A percentile compares a stretch with the other conserved stretches of the same genome.
phyloP scores from a whole-genome alignment of 2,888 invertebrate species.

The Thereva unica region DNA sequence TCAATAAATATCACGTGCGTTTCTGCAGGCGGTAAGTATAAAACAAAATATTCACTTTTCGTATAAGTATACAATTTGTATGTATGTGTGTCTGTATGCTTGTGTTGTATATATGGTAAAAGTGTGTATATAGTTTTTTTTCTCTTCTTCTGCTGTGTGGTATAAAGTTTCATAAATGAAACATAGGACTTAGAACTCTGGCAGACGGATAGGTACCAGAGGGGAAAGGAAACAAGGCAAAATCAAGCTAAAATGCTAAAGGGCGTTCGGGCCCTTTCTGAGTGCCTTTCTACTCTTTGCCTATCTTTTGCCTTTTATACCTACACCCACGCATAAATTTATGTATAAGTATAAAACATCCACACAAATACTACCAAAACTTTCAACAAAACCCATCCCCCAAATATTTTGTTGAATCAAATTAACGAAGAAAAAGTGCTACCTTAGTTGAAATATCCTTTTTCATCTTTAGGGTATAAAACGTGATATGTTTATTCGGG shows the following conservation, averaged over 20 bases:
- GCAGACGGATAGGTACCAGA: not conserved
- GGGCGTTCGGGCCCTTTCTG: slow-evolving; percentile 2
- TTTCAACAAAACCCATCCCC: no score
- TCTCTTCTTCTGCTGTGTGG: not conserved
- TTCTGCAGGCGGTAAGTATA: slow-evolving; percentile 76
- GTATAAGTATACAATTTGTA: not conserved
- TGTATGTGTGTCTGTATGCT: not conserved
- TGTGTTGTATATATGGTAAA: not conserved
- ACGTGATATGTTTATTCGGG: slow-evolving; percentile 35
- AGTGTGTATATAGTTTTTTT: no score
- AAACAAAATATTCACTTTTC: slow-evolving; percentile 23
- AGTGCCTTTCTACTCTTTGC: slow-evolving; percentile 2
- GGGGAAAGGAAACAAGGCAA: not conserved
- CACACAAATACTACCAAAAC: no score
- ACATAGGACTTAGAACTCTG: not conserved
- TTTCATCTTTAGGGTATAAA: slow-evolving; percentile 32
- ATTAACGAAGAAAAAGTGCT: slow-evolving; percentile 34
- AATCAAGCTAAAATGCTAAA: slow-evolving; percentile 19
- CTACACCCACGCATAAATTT: no score
- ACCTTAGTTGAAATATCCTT: slow-evolving; percentile 30
- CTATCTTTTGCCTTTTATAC: no score
- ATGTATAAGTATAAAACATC: no score
- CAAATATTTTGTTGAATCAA: slow-evolving; percentile 11
- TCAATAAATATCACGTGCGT: slow-evolving; percentile 82
- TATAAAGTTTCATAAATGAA: slow-evolving; percentile 22